Evolutionary conservation across 2,113 vertebrate species (phyloP).

Genomic region (Brachionichthys hirsutus): DNA sequence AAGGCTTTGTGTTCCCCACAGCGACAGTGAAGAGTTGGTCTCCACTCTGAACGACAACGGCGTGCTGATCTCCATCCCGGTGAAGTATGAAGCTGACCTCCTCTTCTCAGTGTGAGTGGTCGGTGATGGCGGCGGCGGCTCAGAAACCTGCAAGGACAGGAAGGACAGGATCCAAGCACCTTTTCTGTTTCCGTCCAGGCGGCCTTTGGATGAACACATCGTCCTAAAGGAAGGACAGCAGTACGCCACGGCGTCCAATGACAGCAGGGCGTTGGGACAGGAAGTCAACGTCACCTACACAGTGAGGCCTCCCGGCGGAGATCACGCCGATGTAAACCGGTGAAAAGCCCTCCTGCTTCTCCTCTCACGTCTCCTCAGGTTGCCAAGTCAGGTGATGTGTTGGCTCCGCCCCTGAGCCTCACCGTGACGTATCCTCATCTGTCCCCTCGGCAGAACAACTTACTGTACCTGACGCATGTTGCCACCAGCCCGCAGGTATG

Average conservation of each 20-base stretch:
- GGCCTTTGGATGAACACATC: conserved; percentile 79
- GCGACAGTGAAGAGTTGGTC: conserved; percentile 89
- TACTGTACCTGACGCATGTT: conserved; percentile 85
- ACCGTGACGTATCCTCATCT: conserved; percentile 81
- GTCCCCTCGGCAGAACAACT: conserved; percentile 77
- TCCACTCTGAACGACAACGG: conserved; percentile 82
- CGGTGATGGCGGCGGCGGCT: too few species aligned
- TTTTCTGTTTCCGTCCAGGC: conserved; percentile 25
- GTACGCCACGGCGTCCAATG: conserved; percentile 76
- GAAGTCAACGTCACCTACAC: conserved; percentile 86
- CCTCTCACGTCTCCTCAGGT: conserved; percentile 72
- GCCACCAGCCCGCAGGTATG: conserved; percentile 78
- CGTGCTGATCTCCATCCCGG: conserved; percentile 81
- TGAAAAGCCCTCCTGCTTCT: not conserved
- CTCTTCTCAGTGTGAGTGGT: conserved; percentile 85
- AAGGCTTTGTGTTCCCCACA: conserved; percentile 52
- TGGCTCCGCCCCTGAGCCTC: conserved; percentile 80
- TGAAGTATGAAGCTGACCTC: conserved; percentile 86
- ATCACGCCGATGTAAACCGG: not conserved
- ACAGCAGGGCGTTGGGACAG: conserved; percentile 84
- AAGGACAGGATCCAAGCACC: too few species aligned
- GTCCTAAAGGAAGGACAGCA: conserved; percentile 83
- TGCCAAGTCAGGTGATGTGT: conserved; percentile 75
- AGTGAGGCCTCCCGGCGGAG: conserved; percentile 77
- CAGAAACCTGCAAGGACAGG: too few species aligned